Evolutionary conservation across 2,888 invertebrate species (phyloP), one percentile per base, ranked within the genome.

Genomic region (Eupithecia subumbrata): DNA sequence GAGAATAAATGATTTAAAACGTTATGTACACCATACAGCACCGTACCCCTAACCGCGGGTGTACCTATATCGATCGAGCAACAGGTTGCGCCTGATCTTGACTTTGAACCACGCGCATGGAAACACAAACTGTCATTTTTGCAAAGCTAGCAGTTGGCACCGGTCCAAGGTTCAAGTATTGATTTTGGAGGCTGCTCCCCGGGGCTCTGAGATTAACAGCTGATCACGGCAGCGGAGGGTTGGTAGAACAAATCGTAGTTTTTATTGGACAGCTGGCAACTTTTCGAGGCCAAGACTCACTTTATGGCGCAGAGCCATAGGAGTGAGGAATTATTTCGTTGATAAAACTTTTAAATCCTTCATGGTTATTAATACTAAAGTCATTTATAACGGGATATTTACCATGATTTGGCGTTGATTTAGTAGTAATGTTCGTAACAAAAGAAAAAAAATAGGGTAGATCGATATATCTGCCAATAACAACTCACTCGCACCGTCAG

Each of bases 31-130:
- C n/a, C 52, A 48, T 48, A 45, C 22, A 30, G 2, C 63, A 30
- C 0, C 25, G 16, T 30, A 30, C 16, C 14, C 7, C 7, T 63
- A 22, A 1, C 25, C 7, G 63, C 48, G 48, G 18, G 8, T 48
- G 16, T 22, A 25, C 16, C n/a, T n/a, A n/a, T n/a, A 64, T 64
- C 64, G 64, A 64, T 64, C 64, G 18, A 34, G 64, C 64, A 64
- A 64, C 64, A 64, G 64, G 64, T 64, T 18, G 64, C 34, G 34
- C 25, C 25, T 64, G 64, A 64, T 64, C 64, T 64, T 64, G 64
- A 64, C 64, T 64, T 64, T 64, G 64, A 64, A 30, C 30, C 30
- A 25, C 64, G 64, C 34, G 64, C 64, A 64, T 63, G 63, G 34
- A 34, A 34, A 64, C 64, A 63, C 63, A 18, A 34, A 64, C 18